Evolutionary conservation across 2,888 invertebrate species (phyloP).

Genomic region (Hartigia nigra): DNA sequence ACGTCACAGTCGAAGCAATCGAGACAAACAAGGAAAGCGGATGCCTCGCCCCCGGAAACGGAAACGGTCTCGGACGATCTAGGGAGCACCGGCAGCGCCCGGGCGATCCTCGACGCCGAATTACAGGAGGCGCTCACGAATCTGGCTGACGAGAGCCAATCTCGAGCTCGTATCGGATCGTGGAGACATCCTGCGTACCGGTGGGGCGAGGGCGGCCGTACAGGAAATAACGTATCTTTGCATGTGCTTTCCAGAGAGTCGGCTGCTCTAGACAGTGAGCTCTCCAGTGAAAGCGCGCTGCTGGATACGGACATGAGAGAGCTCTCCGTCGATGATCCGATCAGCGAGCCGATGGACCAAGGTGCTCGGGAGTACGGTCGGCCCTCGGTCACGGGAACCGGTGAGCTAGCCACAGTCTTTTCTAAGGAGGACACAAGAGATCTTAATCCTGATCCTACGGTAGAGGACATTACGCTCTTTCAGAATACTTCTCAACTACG

Average conservation of each 20-base stretch:
- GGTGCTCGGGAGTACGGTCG: not conserved
- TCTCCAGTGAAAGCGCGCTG: not conserved
- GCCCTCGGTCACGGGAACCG: not conserved
- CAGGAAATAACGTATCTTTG: conserved; percentile 17
- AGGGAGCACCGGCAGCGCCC: conserved; percentile 2
- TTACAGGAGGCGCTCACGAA: conserved; percentile 14
- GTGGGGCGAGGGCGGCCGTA: not conserved
- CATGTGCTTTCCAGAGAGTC: conserved; percentile 21
- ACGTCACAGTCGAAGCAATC: not conserved
- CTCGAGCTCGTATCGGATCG: too few relatives aligned
- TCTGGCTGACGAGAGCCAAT: conserved; percentile 11
- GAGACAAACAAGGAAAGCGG: not conserved
- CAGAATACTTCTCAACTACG: too few relatives aligned
- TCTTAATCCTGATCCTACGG: too few relatives aligned
- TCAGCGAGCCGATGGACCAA: not conserved
- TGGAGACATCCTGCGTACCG: not conserved
- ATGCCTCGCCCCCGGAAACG: conserved; percentile 13
- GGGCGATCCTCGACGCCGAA: conserved; percentile 3
- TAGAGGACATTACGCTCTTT: too few relatives aligned
- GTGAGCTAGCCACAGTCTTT: too few relatives aligned
- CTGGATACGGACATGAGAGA: not conserved
- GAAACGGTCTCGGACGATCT: conserved; percentile 6
- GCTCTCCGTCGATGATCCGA: conserved; percentile 6
- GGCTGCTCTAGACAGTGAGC: conserved; percentile 13
- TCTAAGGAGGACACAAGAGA: too few relatives aligned